Evolutionary conservation across 2,797 vertebrate species (phyloP).

Genomic region (Characodon lateralis): DNA sequence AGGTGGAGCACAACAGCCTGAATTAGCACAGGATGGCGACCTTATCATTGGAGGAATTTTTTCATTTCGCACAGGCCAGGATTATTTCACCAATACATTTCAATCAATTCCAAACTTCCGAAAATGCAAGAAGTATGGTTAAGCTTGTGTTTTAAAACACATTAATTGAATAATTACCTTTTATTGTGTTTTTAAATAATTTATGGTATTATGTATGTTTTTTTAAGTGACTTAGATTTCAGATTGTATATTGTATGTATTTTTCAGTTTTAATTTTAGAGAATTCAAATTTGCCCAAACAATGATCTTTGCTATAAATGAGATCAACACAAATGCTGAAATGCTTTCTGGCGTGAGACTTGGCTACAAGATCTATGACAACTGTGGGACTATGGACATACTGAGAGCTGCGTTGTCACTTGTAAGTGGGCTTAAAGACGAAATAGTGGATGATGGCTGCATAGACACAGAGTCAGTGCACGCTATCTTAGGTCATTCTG

Average conservation of each 20-base stretch:
- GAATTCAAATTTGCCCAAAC: slow-evolving; percentile 82
- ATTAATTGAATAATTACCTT: not conserved
- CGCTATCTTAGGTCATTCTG: slow-evolving; percentile 82
- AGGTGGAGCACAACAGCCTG: slow-evolving; percentile 60
- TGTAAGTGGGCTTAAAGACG: slow-evolving; percentile 60
- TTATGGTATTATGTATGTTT: not conserved
- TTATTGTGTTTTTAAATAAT: not conserved
- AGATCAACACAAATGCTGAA: slow-evolving; percentile 75
- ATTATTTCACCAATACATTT: slow-evolving; percentile 70
- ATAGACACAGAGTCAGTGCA: slow-evolving; percentile 66
- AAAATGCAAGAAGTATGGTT: slow-evolving; percentile 76
- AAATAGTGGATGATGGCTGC: slow-evolving; percentile 60
- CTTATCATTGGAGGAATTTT: slow-evolving; percentile 83
- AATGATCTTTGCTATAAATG: slow-evolving; percentile 81
- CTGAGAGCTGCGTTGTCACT: slow-evolving; percentile 76
- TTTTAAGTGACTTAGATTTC: not conserved
- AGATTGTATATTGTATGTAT: not conserved
- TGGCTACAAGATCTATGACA: slow-evolving; percentile 80
- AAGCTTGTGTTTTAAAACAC: not conserved
- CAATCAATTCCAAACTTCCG: slow-evolving; percentile 64
- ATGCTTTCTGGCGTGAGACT: slow-evolving; percentile 73
- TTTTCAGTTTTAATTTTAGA: slow-evolving; percentile 78
- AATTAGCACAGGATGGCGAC: slow-evolving; percentile 76
- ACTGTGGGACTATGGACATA: slow-evolving; percentile 80
- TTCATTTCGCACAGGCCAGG: slow-evolving; percentile 78